These are phyloP conservation scores for Onychostruthus taczanowskii DNA, from an alignment of 2,113 vertebrate species.

Conservation along the genomic window DNA sequence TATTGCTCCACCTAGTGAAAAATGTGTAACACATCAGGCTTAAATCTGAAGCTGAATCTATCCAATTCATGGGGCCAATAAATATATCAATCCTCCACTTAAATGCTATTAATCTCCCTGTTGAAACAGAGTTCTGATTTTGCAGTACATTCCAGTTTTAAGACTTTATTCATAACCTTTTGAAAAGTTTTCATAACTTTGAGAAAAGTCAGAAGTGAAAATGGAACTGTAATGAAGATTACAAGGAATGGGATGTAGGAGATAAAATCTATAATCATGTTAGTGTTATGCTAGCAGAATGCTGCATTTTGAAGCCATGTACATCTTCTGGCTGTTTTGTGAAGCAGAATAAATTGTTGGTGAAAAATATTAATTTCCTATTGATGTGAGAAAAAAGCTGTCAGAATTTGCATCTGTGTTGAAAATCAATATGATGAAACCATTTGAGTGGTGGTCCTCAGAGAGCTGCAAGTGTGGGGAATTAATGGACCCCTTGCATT, in stretches of 20 bases:
- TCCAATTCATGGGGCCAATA: background rate
- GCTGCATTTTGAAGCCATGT: background rate
- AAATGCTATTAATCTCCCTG: background rate
- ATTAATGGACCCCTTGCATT: background rate
- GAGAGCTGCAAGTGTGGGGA: background rate
- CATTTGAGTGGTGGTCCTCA: background rate
- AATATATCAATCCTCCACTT: rapidly evolving
- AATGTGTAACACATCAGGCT: background rate
- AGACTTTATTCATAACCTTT: background rate
- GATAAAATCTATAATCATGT: background rate
- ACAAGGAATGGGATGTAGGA: background rate
- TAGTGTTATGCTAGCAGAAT: background rate
- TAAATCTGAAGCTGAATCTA: background rate
- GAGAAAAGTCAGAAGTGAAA: background rate
- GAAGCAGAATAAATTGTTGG: background rate
- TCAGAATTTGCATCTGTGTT: background rate
- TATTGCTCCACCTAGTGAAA: slow-evolving; percentile 48
- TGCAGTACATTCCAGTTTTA: background rate
- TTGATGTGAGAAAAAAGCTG: background rate
- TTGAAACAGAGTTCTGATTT: background rate
- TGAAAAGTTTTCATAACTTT: too few relatives aligned
- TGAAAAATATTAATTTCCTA: background rate
- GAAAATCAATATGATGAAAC: background rate
- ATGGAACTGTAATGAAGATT: background rate
- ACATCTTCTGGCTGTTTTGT: background rate